Conservation (phyloP, 2,888 invertebrate genomes). For the Hydraecia micacea region DNA sequence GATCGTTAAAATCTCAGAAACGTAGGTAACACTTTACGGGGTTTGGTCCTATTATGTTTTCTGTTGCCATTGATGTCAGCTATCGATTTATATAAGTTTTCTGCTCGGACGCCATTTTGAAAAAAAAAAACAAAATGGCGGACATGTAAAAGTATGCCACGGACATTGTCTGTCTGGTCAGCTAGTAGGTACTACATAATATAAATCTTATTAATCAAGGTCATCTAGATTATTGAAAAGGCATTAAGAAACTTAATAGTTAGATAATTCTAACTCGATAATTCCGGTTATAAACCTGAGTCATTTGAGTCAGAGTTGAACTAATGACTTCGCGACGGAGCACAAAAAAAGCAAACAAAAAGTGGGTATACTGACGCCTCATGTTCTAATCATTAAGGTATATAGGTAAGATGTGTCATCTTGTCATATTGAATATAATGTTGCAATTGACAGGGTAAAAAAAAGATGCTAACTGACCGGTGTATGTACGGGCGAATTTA, state of each 20-base stretch:
- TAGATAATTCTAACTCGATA: neutral
- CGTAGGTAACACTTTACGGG: too few species aligned
- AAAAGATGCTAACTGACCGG: neutral
- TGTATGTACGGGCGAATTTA: neutral
- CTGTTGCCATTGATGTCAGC: too few species aligned
- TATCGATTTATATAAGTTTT: too few species aligned
- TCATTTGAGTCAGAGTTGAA: constrained; percentile 12
- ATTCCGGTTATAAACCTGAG: constrained; percentile 33
- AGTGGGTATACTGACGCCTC: constrained; percentile 35
- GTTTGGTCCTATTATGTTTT: too few species aligned
- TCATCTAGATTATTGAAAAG: neutral
- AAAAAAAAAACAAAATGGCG: too few species aligned
- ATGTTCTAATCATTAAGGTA: constrained; percentile 23
- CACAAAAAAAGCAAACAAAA: constrained; percentile 49
- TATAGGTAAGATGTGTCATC: constrained; percentile 33
- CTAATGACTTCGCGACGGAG: constrained; percentile 1
- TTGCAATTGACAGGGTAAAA: constrained; percentile 2
- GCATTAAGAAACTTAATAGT: neutral
- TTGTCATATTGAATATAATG: constrained; percentile 22
- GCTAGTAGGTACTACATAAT: neutral
- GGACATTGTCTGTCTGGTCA: neutral
- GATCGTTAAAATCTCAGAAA: too few species aligned
- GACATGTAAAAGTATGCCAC: too few species aligned
- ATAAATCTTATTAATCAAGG: neutral
- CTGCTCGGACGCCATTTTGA: too few species aligned